These are phyloP conservation scores for Paramisgurnus dabryanus DNA, from an alignment of 2,113 vertebrate genomes.

Conservation along the genomic window DNA sequence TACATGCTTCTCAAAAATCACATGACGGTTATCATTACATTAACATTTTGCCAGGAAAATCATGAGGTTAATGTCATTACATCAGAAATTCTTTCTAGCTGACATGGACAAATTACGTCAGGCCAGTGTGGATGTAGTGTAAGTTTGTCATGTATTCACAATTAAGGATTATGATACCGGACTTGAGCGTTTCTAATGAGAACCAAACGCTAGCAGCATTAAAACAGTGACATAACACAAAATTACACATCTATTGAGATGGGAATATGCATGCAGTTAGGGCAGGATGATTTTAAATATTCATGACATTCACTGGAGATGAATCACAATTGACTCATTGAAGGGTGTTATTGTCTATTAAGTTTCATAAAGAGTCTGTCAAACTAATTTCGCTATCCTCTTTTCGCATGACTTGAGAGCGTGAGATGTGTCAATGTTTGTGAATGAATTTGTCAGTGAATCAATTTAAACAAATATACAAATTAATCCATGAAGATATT, in stretches of 20 bases:
- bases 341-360: not conserved
- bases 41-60: constrained; percentile 14
- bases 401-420: not conserved
- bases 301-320: not conserved
- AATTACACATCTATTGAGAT: not conserved
- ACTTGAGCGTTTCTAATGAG: not conserved
- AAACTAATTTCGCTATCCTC: not conserved
- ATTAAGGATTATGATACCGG: not conserved
- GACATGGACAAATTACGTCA: not conserved
- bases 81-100: not conserved
- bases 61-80: constrained; percentile 13
- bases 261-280: not conserved
- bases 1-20: constrained; percentile 23
- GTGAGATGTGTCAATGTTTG: too few species aligned
- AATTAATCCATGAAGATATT: too few species aligned
- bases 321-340: not conserved
- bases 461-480: too few species aligned
- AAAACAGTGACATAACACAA: not conserved
- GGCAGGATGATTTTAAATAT: not conserved
- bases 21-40: constrained; percentile 22
- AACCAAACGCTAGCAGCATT: not conserved
- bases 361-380: not conserved
- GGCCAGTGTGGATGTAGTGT: not conserved
- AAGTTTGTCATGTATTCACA: not conserved
- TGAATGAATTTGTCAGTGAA: too few species aligned